Base-by-base conservation (phyloP, 2,888 invertebrate genomes). In the Drosophila heteroneura region DNA sequence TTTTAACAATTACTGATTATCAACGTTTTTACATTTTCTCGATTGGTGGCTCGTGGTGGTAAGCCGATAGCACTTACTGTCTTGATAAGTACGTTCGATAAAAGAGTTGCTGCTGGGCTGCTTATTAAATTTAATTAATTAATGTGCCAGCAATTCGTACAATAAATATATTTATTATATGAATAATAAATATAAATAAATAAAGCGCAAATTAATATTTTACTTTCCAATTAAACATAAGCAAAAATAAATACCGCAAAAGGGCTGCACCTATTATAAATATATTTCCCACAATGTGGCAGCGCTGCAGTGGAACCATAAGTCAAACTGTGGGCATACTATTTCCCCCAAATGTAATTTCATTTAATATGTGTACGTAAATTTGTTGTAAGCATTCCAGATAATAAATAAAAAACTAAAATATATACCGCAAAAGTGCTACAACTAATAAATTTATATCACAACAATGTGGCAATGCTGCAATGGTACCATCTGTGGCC, bases 1-100 rank as follows among this genome's bases (percentile, higher is more conserved):
- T 16, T 56, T 44, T 16, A n/a, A 30, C 33, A 57, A 39, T 22
- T 61, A 59, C 47, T 59, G 28, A 47, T 44, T 63, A 47, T 19
- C 26, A 74, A 63, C 32, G 35, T 53, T 66, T 56, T 12, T 59
- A 47, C n/a, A 68, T 57, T 52, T 60, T 37, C 9, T n/a, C 49
- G 69, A 56, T 63, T 63, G 26, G 7, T 39, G 12, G 56, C 16
- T 22, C 14, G 37, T 51, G 66, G 30, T 44, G 49, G 41, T 3
- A 9, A n/a, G 37, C 35, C 70, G 70, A 68, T 51, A 22, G 12
- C 19, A 33, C 22, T 14, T 39, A 51, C 6, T 19, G 14, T 33
- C 10, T n/a, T 41, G 26, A 26, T 26, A 26, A 47, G 14, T 26
- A 16, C 26, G 47, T 16, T 47, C 16, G 47, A 16, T 47, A 28